Evolutionary conservation across 2,888 invertebrate species (phyloP), one percentile per base, ranked within the genome.

Genomic region (Sturmia bella): DNA sequence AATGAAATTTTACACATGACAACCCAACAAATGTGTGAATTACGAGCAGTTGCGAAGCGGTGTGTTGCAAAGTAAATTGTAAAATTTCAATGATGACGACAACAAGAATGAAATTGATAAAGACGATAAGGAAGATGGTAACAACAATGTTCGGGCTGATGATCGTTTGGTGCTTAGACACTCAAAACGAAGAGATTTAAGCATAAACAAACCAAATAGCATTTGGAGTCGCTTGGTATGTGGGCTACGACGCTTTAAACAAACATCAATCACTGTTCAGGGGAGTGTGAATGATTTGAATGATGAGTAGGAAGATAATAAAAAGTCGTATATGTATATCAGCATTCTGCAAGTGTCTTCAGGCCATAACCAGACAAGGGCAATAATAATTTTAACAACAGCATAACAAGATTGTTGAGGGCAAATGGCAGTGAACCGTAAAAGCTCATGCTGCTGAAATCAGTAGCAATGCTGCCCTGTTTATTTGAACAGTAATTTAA

Each of bases 221-320:
- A 69, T 63, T 77, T 69, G 77, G 74, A 74, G 50, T 77, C 73
- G 76, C 77, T 82, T 77, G 64, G 74, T 64, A 13, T 48, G 27
- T 59, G 32, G 37, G 24, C 39, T 12, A 37, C 66, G 70, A 78
- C 74, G 78, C 45, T 70, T 77, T 63, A 81, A 73, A 73, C 41
- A 72, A 73, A 81, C 81, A 77, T 81, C 81, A 77, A 76, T 81
- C 76, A 81, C 63, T 81, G 76, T 61, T 76, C 66, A 56, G 7
- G 32, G 32, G 32, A 32, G 32, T 66, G 43, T 48, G 76, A 66
- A 52, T 57, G 50, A 13, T 41, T 43, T 74, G n/a, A n/a, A n/a
- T 7, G 32, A 21, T 19, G 39, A n/a, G n/a, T n/a, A n/a, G 76
- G 52, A 75, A 56, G 54, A 39, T 56, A 56, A 61, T 59, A 64